phyloP scores from a whole-genome alignment of 2,888 invertebrate species.

The Notocelia uddmanniana region DNA sequence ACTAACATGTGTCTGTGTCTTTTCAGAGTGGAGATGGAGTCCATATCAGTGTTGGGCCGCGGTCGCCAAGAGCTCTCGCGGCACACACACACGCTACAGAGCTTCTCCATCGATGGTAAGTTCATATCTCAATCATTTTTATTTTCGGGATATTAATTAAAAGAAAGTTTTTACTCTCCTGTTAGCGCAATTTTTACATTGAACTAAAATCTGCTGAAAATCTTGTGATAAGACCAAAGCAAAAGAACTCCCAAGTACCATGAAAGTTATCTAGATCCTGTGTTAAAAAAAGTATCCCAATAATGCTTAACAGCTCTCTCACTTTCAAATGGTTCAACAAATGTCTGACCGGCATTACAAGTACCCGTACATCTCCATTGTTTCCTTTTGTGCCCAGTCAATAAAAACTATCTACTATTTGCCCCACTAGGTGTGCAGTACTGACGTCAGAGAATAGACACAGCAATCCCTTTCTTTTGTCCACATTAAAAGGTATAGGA shows the following conservation, averaged over 20 bases:
- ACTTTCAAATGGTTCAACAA: slow-evolving; percentile 8
- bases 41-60: slow-evolving; percentile 89
- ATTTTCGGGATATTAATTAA: too few species aligned
- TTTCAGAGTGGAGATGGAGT: slow-evolving; percentile 90
- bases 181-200: neutral
- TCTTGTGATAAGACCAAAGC: slow-evolving; percentile 4
- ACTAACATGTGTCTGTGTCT: slow-evolving; percentile 42
- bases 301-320: neutral
- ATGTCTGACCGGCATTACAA: neutral
- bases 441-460: slow-evolving; percentile 85
- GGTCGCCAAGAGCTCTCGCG: slow-evolving; percentile 79
- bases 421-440: slow-evolving; percentile 83
- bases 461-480: slow-evolving; percentile 83
- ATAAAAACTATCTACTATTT: slow-evolving; percentile 78
- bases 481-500: slow-evolving; percentile 84
- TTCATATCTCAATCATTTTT: slow-evolving; percentile 30
- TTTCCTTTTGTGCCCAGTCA: slow-evolving; percentile 28
- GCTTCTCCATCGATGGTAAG: slow-evolving; percentile 81
- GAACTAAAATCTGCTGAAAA: neutral
- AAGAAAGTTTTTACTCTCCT: too few species aligned
- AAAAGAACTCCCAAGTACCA: neutral
- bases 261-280: neutral
- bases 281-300: neutral
- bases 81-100: slow-evolving; percentile 72
- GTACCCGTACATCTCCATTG: neutral